phyloP scores from a whole-genome alignment of 2,113 vertebrate species.

The Barbus barbus region DNA sequence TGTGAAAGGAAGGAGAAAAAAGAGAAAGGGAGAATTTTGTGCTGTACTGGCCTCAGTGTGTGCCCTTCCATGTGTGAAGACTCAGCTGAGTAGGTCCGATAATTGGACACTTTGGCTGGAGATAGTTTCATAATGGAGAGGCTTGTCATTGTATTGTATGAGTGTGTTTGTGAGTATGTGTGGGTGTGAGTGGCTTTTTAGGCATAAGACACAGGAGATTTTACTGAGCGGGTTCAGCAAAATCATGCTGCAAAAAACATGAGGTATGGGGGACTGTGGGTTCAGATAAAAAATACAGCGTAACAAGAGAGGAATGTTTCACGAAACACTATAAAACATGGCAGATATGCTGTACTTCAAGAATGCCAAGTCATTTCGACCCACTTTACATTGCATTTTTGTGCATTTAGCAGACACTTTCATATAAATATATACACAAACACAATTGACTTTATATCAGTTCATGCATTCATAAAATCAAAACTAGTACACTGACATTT shows the following conservation, averaged over 20 bases:
- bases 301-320: conserved; percentile 27
- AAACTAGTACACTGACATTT: no score
- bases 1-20: conserved; percentile 45
- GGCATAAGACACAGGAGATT: conserved; percentile 30
- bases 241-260: conserved; percentile 33
- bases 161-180: conserved; percentile 34
- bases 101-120: conserved; percentile 64
- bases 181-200: conserved; percentile 29
- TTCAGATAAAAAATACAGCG: conserved; percentile 14
- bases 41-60: conserved; percentile 46
- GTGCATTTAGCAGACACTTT: no score
- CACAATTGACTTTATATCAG: no score
- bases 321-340: not conserved
- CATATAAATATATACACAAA: no score
- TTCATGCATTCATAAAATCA: no score
- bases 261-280: conserved; percentile 3
- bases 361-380: not conserved
- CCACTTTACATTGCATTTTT: not conserved
- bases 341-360: not conserved
- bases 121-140: conserved; percentile 62
- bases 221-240: conserved; percentile 37
- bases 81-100: conserved; percentile 61
- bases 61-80: conserved; percentile 58
- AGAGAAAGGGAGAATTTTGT: conserved; percentile 47
- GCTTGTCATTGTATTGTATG: conserved; percentile 39